These are phyloP conservation scores for Melitaea cinxia DNA, from an alignment of 1,140 invertebrate species.

Conservation along the genomic window DNA sequence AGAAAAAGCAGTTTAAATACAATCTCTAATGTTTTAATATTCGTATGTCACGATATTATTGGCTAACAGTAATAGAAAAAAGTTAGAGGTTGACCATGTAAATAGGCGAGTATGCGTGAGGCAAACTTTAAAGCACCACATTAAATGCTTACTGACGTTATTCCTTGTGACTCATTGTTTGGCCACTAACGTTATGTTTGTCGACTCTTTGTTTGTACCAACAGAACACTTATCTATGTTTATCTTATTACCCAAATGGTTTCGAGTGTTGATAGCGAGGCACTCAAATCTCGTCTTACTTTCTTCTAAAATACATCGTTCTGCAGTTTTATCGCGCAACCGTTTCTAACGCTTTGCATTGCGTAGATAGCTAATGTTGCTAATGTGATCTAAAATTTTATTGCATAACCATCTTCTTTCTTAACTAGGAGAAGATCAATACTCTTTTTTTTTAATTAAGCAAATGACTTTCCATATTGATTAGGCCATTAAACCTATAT, in stretches of 20 bases:
- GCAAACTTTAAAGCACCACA: slow-evolving; percentile 2
- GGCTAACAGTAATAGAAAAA: no score
- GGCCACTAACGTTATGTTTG: slow-evolving; percentile 14
- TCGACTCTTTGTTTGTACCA: slow-evolving; percentile 7
- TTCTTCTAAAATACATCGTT: neutral
- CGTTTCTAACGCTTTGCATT: neutral
- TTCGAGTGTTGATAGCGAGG: slow-evolving; percentile 4
- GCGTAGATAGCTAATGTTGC: neutral
- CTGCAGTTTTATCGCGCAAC: neutral
- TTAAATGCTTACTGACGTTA: neutral
- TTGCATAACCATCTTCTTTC: neutral
- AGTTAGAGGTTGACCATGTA: no score
- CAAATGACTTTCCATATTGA: neutral
- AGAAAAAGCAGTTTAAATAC: no score
- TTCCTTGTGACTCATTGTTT: slow-evolving; percentile 23
- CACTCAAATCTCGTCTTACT: neutral
- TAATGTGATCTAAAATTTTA: neutral
- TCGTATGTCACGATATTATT: no score
- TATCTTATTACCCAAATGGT: slow-evolving; percentile 17
- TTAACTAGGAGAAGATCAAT: neutral
- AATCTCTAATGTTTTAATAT: no score
- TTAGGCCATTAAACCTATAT: neutral
- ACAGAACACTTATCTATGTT: slow-evolving; percentile 24
- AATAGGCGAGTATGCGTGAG: no score
- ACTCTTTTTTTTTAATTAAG: neutral